These are phyloP conservation scores for Priocnemis perturbator DNA, from an alignment of 2,888 invertebrate species.

Conservation along the genomic window DNA sequence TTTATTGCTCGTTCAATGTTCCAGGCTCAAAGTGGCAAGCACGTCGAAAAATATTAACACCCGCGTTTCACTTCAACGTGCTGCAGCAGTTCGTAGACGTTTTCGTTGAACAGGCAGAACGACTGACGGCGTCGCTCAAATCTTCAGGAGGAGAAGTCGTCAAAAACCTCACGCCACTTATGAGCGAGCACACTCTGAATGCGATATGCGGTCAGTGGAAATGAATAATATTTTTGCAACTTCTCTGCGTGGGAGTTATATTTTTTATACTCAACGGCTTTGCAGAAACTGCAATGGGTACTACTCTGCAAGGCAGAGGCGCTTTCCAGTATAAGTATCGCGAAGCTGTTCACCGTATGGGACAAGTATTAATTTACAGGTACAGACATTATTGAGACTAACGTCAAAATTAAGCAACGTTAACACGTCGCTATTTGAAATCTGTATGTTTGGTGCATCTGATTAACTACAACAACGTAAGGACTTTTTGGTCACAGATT, in stretches of 20 bases:
- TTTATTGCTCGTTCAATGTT: too few relatives aligned
- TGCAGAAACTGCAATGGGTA: conserved; percentile 73
- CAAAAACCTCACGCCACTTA: conserved; percentile 77
- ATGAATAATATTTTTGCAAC: background rate
- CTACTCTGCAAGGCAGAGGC: conserved; percentile 24
- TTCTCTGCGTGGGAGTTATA: too few relatives aligned
- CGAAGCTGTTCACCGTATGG: conserved; percentile 41
- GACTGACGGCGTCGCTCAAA: conserved; percentile 66
- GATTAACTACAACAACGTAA: conserved; percentile 18
- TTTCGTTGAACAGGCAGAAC: conserved; percentile 74
- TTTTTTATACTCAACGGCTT: too few relatives aligned
- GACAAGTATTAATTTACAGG: conserved; percentile 36
- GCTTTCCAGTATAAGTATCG: conserved; percentile 41
- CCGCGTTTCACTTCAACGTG: conserved; percentile 82
- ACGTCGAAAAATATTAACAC: conserved; percentile 81
- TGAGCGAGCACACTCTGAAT: conserved; percentile 80
- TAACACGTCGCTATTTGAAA: too few relatives aligned
- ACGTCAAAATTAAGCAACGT: too few relatives aligned
- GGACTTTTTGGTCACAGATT: conserved; percentile 52
- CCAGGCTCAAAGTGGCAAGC: conserved; percentile 78
- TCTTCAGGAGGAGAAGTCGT: conserved; percentile 56
- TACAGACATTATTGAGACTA: too few relatives aligned
- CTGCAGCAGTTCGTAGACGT: conserved; percentile 74
- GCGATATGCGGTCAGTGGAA: conserved; percentile 80
- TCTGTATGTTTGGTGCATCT: too few relatives aligned